Base-by-base conservation (phyloP, 2,888 invertebrate genomes). In the Cyclophora punctaria region DNA sequence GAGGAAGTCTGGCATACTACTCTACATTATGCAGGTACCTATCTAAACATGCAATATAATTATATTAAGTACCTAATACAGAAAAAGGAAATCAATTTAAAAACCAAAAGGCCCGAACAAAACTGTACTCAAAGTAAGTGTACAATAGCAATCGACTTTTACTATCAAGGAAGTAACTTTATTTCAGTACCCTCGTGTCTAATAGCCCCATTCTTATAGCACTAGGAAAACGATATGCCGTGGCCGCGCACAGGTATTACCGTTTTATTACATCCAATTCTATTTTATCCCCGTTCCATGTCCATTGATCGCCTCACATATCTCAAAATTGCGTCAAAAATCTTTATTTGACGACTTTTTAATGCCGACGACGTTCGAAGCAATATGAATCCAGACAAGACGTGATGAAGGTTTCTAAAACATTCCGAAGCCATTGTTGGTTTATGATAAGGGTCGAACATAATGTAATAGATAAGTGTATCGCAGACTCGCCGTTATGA, bases 251-350 rank as follows among this genome's bases (percentile, higher is more conserved):
- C 71, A 73, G 74, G 73, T 76, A 79, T 73, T 75, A 73, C 71
- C 63, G 69, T 78, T 83, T 83, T 83, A 83, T 80, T 77, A 74
- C 80, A 75, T 71, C 73, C 80, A 80, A 83, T 83, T 83, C 81
- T 80, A 80, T 83, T 82, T 83, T 80, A 82, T 77, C 62, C 59
- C 66, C 67, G 66, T 67, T 73, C 75, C 70, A 72, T 77, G 68
- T 70, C 67, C 67, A 76, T 73, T 70, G 73, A 78, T 73, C 71
- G 73, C 59, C 20, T 63, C 59, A 56, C 64, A 70, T 73, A 75
- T 74, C 75, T 72, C 55, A 59, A 63, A 75, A 37, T 37, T 71
- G 69, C 69, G 71, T 70, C 69, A 70, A 75, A 75, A 74, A 37
- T 76, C 73, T 73, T 78, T 75, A 73, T 78, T 63, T 64, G 72